Evolutionary conservation across 2,113 vertebrate genomes (phyloP), one percentile per base, ranked within the genome.

Genomic region (Cochlearius cochlearius): DNA sequence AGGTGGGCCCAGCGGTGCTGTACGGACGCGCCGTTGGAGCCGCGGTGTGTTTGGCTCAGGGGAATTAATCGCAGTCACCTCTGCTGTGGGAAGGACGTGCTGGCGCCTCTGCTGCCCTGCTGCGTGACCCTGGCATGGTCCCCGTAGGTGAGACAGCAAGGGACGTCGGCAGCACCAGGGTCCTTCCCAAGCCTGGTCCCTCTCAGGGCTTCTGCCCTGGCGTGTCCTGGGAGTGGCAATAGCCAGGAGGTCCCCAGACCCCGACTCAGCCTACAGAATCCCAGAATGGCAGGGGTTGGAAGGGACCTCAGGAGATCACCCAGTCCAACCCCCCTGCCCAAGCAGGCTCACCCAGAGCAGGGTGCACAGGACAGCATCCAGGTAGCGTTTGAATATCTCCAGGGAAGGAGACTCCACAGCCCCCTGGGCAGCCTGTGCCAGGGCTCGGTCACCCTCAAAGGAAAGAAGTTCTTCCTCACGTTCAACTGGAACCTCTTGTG

Each of bases 1-100:
- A 3, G 19, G 10, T 30, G 43, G 72, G 43, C 2, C 1, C 32
- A 5, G 45, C 8, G 43, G 12, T 30, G 62, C 43, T 43, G 62
- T 13, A 8, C 1, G 1, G 60, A 67, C 25, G 12, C 43, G 3
- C 7, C 59, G 43, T 8, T 11, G 30, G 36, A 59, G 32, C 45
- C 3, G 1, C 3, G 2, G 12, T 1, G 3, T 4, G 36, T 43
- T 59, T 36, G 43, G 13, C 26, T 52, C 1, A 1, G 41, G 53
- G 62, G 50, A 50, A 49, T 67, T 30, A 25, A 41, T 50, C 15
- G 62, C 62, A 15, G 0, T 66, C 39, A 8, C 29, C 41, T 47
- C 56, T 55, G 56, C 66, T 19, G 55, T 8, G 39, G 34, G 85
- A 36, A 53, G 38, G 27, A 27, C 5, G 0, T 2, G 14, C 11